A percentile compares a stretch with the other conserved stretches of the same genome.
phyloP scores from a whole-genome alignment of 2,888 invertebrate genomes.

The Drosophila birchii region DNA sequence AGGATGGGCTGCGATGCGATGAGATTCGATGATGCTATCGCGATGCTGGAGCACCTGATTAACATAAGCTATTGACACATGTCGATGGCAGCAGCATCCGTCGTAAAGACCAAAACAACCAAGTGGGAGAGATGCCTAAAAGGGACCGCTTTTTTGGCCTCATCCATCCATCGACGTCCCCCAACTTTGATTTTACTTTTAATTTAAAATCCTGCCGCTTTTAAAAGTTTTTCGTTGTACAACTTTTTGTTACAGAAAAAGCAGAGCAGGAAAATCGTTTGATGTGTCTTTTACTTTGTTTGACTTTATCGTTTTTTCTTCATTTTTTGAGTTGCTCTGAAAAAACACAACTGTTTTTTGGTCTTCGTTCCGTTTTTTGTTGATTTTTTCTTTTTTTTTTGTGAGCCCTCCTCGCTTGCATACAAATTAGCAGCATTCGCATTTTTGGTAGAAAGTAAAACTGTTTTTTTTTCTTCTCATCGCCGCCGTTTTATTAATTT shows the following conservation, averaged over 20 bases:
- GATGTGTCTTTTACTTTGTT: conserved; percentile 60
- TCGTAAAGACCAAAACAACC: not conserved
- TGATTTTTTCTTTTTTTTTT: conserved; percentile 16
- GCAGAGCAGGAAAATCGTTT: conserved; percentile 51
- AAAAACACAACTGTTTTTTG: conserved; percentile 62
- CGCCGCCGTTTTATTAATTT: conserved; percentile 40
- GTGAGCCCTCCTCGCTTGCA: conserved; percentile 66
- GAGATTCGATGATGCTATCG: conserved; percentile 27
- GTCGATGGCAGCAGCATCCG: conserved; percentile 20
- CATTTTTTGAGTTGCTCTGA: conserved; percentile 22
- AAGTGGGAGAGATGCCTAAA: not conserved
- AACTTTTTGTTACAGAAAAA: conserved; percentile 9
- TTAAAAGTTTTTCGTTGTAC: conserved; percentile 47
- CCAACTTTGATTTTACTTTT: conserved; percentile 31
- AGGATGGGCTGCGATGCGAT: conserved; percentile 4
- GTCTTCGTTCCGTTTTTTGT: conserved; percentile 30
- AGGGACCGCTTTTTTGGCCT: not conserved
- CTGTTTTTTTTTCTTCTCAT: conserved; percentile 50
- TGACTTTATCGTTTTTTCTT: conserved; percentile 43
- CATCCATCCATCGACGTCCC: conserved; percentile 1
- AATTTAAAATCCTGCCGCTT: conserved; percentile 33
- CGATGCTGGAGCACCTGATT: conserved; percentile 52
- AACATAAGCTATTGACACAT: conserved; percentile 57
- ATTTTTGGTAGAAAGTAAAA: conserved; percentile 80
- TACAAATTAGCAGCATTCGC: conserved; percentile 78